Conservation (phyloP, 1,140 invertebrate genomes). For the Tribolium castaneum region DNA sequence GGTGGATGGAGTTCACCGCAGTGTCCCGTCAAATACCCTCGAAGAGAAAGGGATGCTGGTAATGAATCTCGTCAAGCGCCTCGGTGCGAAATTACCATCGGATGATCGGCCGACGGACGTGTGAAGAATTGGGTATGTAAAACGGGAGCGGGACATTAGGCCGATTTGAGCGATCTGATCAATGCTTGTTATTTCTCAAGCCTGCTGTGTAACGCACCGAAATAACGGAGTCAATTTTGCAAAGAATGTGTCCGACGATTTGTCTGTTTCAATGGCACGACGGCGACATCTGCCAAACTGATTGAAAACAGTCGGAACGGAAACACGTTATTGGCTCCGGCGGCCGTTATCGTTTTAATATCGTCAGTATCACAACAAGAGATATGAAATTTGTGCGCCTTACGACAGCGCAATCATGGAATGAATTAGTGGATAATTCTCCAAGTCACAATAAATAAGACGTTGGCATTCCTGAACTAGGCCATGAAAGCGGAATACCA, state of each 20-base stretch:
- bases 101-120: neutral
- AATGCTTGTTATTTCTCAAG: slow-evolving; percentile 35
- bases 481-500: slow-evolving; percentile 30
- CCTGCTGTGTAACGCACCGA: slow-evolving; percentile 24
- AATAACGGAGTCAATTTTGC: slow-evolving; percentile 34
- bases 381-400: slow-evolving; percentile 24
- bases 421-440: slow-evolving; percentile 30
- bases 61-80: slow-evolving; percentile 7
- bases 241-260: slow-evolving; percentile 35
- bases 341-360: slow-evolving; percentile 39
- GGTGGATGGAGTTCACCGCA: slow-evolving; percentile 31
- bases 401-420: slow-evolving; percentile 21
- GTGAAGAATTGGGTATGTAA: slow-evolving; percentile 13
- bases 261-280: slow-evolving; percentile 38
- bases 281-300: slow-evolving; percentile 41
- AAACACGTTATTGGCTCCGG: slow-evolving; percentile 39
- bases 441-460: slow-evolving; percentile 23
- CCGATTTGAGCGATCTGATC: slow-evolving; percentile 25
- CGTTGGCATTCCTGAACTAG: slow-evolving; percentile 26
- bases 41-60: slow-evolving; percentile 15
- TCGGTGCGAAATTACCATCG: neutral
- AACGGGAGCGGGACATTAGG: slow-evolving; percentile 6
- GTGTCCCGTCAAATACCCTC: slow-evolving; percentile 25
- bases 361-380: slow-evolving; percentile 35
- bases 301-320: slow-evolving; percentile 41